These are phyloP conservation scores for Leptopilina myrica DNA, from an alignment of 2,888 invertebrate genomes.

Conservation along the genomic window DNA sequence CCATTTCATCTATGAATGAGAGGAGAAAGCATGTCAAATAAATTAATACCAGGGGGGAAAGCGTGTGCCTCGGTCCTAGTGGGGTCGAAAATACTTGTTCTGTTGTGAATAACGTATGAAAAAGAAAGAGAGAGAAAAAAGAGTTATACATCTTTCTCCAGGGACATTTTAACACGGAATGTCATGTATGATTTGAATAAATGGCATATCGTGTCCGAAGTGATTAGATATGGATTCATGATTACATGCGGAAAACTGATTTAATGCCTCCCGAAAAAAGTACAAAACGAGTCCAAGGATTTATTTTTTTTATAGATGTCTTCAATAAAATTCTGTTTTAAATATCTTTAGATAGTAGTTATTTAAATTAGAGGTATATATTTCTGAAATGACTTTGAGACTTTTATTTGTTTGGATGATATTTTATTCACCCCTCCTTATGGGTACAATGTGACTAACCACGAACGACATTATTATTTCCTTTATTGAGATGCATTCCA, in stretches of 20 bases:
- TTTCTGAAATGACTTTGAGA: too few relatives aligned
- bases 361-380: too few relatives aligned
- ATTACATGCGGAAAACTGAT: constrained; percentile 1
- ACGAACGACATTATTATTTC: too few relatives aligned
- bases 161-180: constrained; percentile 57
- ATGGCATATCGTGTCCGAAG: constrained; percentile 55
- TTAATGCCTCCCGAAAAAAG: not conserved
- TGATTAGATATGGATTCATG: constrained; percentile 25
- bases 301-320: too few relatives aligned
- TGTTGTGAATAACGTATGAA: constrained; percentile 9
- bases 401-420: too few relatives aligned
- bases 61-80: not conserved
- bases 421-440: too few relatives aligned
- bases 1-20: constrained; percentile 32
- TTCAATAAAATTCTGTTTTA: too few relatives aligned
- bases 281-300: not conserved
- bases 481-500: too few relatives aligned
- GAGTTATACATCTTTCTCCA: constrained; percentile 39
- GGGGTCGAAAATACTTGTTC: constrained; percentile 12
- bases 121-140: constrained; percentile 8
- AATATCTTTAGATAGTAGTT: too few relatives aligned
- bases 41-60: not conserved
- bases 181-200: constrained; percentile 68
- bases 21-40: constrained; percentile 27
- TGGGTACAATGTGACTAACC: too few relatives aligned